Conservation (phyloP, 2,888 invertebrate genomes). For the Lepidocyrtoides sp. region DNA sequence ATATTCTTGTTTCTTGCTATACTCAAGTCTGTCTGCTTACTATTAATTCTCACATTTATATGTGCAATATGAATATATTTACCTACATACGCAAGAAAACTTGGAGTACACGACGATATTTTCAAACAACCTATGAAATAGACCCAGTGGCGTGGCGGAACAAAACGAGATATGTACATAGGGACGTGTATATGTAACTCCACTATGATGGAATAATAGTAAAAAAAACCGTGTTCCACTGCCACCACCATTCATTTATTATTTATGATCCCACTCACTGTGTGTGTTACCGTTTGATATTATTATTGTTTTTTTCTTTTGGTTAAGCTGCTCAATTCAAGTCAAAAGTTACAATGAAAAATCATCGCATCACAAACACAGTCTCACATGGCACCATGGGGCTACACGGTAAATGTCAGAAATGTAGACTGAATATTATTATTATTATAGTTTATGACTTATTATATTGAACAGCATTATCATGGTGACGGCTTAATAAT, state of each 20-base stretch:
- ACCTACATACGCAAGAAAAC: neutral
- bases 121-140: neutral
- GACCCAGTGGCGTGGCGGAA: neutral
- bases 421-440: neutral
- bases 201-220: no score
- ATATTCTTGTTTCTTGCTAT: neutral
- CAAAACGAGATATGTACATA: neutral
- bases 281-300: neutral
- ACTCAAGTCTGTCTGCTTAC: neutral
- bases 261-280: slow-evolving; percentile 22
- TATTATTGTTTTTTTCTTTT: neutral
- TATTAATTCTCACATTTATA: neutral
- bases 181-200: no score
- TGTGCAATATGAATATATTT: no score
- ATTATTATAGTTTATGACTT: neutral
- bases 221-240: neutral
- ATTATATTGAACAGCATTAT: slow-evolving; percentile 20
- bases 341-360: slow-evolving; percentile 20
- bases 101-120: no score
- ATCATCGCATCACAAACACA: neutral
- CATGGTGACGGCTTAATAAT: neutral
- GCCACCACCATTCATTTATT: slow-evolving; percentile 5
- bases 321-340: neutral
- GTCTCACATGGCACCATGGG: neutral
- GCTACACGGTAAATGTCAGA: neutral